Evolutionary conservation across 2,113 vertebrate genomes (phyloP), one percentile per base, ranked within the genome.

Genomic region (Grammomys surdaster): DNA sequence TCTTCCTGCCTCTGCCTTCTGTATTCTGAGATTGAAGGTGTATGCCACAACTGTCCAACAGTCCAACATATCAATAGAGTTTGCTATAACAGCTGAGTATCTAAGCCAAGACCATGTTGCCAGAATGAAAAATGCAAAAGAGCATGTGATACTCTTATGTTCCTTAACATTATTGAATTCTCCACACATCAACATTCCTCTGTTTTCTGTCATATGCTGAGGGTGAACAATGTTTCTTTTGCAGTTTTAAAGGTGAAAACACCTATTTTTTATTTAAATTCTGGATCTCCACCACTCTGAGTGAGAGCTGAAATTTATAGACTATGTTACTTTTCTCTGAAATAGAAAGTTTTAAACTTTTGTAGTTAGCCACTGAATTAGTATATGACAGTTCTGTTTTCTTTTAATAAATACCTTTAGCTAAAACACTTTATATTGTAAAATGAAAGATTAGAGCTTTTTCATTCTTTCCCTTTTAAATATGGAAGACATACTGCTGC

Each of bases 371-470:
- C 93, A 97, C 94, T 96, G 82, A 97, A 93, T 97, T 93, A 91
- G 17, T 89, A 36, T 96, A 8, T 86, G 70, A 94, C 40, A 90
- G 28, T 56, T 92, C 36, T 90, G 65, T 88, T 95, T 95, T 96
- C 75, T 84, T 93, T 95, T 94, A 96, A 97, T 96, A 96, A 95
- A 95, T 95, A 95, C 28, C 3, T 69, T 97, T 76, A 58, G 33
- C 33, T 95, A 89, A 96, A 95, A 63, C 92, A 90, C 60, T 94
- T 97, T 82, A 95, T 95, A 89, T 96, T 96, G 70, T 33, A 94
- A 93, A 96, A 94, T 78, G 93, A 97, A 97, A 97, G 93, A 97
- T 95, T 97, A 97, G 89, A 96, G 80, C 60, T 56, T 78, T 95
- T 96, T 94, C 73, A 28, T 95, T 93, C 90, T 91, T 97, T 94